Conservation (phyloP, 2,797 vertebrate genomes). For the Limnodromus scolopaceus region DNA sequence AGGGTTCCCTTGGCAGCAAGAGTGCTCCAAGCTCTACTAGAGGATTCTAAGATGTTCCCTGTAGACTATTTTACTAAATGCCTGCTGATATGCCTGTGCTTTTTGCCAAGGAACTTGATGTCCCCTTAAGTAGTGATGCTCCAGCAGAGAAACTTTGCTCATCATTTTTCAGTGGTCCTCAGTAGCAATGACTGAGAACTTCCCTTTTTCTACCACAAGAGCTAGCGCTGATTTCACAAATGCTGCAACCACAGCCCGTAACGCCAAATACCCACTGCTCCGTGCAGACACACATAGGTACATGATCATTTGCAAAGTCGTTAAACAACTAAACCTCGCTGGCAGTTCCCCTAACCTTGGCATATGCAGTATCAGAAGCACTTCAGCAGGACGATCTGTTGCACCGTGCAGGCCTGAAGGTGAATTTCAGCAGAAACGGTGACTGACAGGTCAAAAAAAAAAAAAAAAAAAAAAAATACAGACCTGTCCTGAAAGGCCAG, state of each 20-base stretch:
- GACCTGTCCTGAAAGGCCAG: slow-evolving; percentile 1
- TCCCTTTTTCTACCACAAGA: background rate
- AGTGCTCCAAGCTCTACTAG: background rate
- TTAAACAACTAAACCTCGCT: background rate
- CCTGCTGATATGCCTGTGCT: background rate
- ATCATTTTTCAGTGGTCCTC: background rate
- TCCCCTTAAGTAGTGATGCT: background rate
- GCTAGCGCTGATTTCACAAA: background rate
- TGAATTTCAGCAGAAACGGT: background rate
- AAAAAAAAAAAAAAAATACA: background rate
- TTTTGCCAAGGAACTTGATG: background rate
- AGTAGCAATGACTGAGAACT: background rate
- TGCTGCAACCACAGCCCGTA: background rate
- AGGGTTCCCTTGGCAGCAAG: background rate
- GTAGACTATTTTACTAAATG: background rate
- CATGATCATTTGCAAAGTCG: background rate
- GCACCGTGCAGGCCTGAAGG: fast-evolving
- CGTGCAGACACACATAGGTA: background rate
- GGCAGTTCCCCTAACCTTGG: background rate
- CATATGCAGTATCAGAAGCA: background rate
- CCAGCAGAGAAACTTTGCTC: background rate
- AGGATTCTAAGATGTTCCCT: background rate
- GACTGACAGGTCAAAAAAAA: background rate
- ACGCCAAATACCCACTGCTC: background rate
- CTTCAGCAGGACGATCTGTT: background rate